Evolutionary conservation across 2,797 vertebrate genomes (phyloP).

Genomic region (Philypnodon macrostomus): DNA sequence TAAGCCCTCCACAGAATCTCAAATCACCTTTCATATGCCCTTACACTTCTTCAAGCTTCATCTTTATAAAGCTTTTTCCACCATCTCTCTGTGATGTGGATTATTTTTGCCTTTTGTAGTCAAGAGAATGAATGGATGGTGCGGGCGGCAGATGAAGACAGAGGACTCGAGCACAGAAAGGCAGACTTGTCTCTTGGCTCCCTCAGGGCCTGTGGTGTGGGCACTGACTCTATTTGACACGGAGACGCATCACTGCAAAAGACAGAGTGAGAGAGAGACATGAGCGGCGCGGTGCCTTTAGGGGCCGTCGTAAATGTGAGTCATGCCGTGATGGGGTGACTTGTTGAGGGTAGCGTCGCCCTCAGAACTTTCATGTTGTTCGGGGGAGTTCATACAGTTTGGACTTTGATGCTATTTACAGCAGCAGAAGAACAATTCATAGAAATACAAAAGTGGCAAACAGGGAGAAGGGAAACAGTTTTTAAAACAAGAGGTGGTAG

Average conservation of each 20-base stretch:
- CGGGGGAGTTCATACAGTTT: constrained; percentile 55
- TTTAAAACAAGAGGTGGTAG: constrained; percentile 11
- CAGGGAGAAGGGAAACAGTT: constrained; percentile 22
- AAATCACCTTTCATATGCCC: not conserved
- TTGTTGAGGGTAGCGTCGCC: constrained; percentile 62
- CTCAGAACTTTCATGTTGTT: constrained; percentile 64
- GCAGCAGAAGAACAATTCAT: constrained; percentile 29
- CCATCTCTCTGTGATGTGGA: constrained; percentile 11
- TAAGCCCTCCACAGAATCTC: no score
- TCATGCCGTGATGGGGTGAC: constrained; percentile 63
- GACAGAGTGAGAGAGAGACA: constrained; percentile 61
- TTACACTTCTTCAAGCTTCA: not conserved
- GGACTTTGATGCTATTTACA: constrained; percentile 39
- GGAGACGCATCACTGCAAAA: constrained; percentile 57
- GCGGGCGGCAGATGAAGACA: constrained; percentile 51
- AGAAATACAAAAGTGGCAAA: constrained; percentile 38
- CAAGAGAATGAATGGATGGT: not conserved
- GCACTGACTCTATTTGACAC: constrained; percentile 75
- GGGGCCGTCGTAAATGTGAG: constrained; percentile 69
- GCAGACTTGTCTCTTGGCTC: constrained; percentile 65
- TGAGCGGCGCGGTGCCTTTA: constrained; percentile 60
- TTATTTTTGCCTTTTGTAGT: constrained; percentile 14
- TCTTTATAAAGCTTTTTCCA: not conserved
- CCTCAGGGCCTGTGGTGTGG: constrained; percentile 68
- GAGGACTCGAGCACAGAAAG: constrained; percentile 51